These are phyloP conservation scores for Zeus faber DNA, from an alignment of 2,113 vertebrate genomes.

Conservation along the genomic window DNA sequence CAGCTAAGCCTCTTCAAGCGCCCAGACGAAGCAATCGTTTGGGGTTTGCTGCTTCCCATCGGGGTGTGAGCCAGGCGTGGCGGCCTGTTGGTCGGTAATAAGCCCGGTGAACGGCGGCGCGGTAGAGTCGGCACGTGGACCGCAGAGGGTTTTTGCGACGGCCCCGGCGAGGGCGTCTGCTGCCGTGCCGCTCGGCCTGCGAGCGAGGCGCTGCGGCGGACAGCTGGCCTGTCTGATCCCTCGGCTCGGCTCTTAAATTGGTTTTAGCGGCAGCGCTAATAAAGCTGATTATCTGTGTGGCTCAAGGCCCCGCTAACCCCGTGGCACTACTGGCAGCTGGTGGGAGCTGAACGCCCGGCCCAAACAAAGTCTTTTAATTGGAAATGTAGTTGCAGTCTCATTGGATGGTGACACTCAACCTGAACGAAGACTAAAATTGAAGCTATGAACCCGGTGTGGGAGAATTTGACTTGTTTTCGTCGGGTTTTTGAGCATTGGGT, in stretches of 20 bases:
- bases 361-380: too few relatives aligned
- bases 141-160: constrained; percentile 57
- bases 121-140: constrained; percentile 49
- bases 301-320: constrained; percentile 84
- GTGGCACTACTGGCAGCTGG: constrained; percentile 81
- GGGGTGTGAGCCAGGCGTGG: neutral
- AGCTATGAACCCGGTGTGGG: too few relatives aligned
- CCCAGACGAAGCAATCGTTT: too few relatives aligned
- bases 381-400: too few relatives aligned
- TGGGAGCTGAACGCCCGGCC: too few relatives aligned
- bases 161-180: constrained; percentile 34
- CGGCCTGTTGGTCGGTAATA: constrained; percentile 71
- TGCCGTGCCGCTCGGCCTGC: constrained; percentile 13
- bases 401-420: too few relatives aligned
- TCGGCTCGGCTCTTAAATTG: constrained; percentile 89
- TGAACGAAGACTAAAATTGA: too few relatives aligned
- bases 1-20: too few relatives aligned
- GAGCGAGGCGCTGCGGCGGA: constrained; percentile 77
- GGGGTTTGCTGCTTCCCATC: neutral
- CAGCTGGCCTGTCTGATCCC: constrained; percentile 94
- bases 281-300: constrained; percentile 93
- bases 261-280: constrained; percentile 89
- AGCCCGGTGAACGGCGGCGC: constrained; percentile 68
- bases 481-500: too few relatives aligned
- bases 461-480: too few relatives aligned